These are phyloP conservation scores for Pseudotriccus pelzelni DNA, from an alignment of 2,797 vertebrate genomes.

Conservation along the genomic window DNA sequence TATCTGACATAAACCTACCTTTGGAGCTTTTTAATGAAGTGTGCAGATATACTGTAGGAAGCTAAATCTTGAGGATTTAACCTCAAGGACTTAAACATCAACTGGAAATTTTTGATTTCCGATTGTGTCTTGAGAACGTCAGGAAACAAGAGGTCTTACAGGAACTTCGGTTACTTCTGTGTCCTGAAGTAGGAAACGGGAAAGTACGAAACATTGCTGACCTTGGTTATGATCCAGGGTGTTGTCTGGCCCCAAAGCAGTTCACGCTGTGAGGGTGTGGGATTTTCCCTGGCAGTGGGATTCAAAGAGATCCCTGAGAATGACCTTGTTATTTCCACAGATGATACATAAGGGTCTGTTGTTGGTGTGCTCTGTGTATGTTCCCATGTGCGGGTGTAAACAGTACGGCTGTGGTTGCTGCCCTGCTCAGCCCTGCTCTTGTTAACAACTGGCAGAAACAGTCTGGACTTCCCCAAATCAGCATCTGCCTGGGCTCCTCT, in stretches of 20 bases:
- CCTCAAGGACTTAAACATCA: neutral
- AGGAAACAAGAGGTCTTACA: neutral
- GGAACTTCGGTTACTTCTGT: neutral
- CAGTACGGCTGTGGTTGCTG: neutral
- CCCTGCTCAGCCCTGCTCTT: neutral
- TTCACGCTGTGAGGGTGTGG: neutral
- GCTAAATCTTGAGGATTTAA: neutral
- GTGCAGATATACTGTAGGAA: neutral
- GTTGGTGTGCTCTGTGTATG: rapidly evolving
- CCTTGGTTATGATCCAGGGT: neutral
- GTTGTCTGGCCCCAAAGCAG: neutral
- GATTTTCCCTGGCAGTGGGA: neutral
- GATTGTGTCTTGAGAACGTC: neutral
- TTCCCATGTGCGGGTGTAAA: neutral
- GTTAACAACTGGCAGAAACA: neutral
- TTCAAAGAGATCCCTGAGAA: neutral
- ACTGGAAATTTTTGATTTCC: neutral
- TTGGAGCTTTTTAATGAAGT: neutral
- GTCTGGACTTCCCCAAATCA: neutral
- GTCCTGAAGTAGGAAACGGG: neutral
- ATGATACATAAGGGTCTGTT: neutral
- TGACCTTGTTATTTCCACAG: neutral
- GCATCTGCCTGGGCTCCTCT: neutral
- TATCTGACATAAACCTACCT: neutral
- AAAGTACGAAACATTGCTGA: neutral